Conservation (phyloP, 2,888 invertebrate species). For the Synanthedon myopaeformis region DNA sequence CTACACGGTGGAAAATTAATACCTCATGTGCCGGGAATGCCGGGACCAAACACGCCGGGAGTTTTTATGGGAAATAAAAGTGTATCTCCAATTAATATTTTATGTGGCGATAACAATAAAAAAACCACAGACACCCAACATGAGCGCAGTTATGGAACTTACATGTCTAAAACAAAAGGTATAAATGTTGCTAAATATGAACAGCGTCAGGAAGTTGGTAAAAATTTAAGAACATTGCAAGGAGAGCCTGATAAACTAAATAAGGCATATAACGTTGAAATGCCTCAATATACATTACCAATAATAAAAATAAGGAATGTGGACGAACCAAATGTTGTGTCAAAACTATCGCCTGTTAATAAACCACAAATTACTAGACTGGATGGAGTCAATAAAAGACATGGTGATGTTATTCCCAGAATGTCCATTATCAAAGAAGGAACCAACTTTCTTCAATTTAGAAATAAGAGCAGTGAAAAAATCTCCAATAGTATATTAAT, state of each 20-base stretch:
- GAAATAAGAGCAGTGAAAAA: conserved; percentile 39
- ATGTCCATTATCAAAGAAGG: conserved; percentile 45
- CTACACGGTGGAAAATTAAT: conserved; percentile 80
- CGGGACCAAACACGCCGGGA: conserved; percentile 79
- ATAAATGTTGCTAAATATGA: conserved; percentile 32
- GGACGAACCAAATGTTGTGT: conserved; percentile 33
- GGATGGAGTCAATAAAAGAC: conserved; percentile 43
- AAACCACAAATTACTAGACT: conserved; percentile 29
- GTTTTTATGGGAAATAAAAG: conserved; percentile 38
- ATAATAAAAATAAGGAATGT: conserved; percentile 52
- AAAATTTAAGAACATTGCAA: conserved; percentile 19
- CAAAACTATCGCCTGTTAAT: conserved; percentile 29
- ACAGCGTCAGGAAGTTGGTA: conserved; percentile 31
- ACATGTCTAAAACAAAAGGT: conserved; percentile 21
- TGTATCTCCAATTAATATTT: conserved; percentile 23
- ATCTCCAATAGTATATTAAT: conserved; percentile 18
- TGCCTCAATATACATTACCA: conserved; percentile 34
- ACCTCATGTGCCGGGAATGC: conserved; percentile 89
- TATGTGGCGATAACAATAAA: conserved; percentile 23
- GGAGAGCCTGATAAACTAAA: conserved; percentile 32
- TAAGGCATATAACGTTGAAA: conserved; percentile 24
- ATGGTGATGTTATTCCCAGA: conserved; percentile 40
- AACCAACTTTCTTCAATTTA: conserved; percentile 25
- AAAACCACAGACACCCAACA: conserved; percentile 13
- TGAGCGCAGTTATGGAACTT: conserved; percentile 26